Percentiles rank a stretch among this genome's conserved stretches.
phyloP scores from a whole-genome alignment of 37 sponge, comb jelly and placozoan species.

The Spongilla lacustris region DNA sequence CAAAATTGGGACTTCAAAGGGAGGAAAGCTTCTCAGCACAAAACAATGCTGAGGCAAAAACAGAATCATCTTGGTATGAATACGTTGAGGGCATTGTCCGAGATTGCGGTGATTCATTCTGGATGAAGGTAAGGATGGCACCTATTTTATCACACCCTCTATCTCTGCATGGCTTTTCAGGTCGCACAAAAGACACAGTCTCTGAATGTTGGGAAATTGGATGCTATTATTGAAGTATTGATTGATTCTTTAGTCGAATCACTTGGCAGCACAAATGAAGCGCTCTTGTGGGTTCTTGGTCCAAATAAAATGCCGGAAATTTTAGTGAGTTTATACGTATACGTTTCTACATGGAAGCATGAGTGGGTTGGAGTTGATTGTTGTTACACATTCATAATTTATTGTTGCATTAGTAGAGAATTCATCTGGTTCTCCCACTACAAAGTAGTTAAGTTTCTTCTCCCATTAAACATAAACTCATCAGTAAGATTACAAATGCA shows the following conservation, averaged over 20 bases:
- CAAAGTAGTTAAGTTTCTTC: too few relatives aligned
- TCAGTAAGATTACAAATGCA: too few relatives aligned
- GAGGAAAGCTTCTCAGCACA: neutral
- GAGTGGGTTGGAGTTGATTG: too few relatives aligned
- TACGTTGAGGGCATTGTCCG: neutral
- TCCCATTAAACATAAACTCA: too few relatives aligned
- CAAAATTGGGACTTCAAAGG: neutral
- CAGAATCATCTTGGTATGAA: neutral
- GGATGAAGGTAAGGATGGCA: neutral
- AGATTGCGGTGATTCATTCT: neutral
- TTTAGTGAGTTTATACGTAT: conserved; percentile 18
- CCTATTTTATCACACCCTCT: neutral
- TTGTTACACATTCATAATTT: too few relatives aligned
- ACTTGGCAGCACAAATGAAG: neutral
- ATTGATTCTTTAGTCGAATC: conserved; percentile 29
- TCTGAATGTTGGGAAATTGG: conserved; percentile 15
- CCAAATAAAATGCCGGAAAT: conserved; percentile 33
- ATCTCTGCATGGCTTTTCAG: neutral
- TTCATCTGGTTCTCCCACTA: too few relatives aligned
- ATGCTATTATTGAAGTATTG: conserved; percentile 66
- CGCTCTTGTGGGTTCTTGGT: conserved; percentile 31
- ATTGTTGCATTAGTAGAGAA: too few relatives aligned
- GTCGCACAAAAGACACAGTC: conserved; percentile 34
- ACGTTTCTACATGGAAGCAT: too few relatives aligned
- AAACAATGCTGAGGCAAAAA: neutral